Evolutionary conservation across 2,797 vertebrate genomes (phyloP).

Genomic region (Gymnocypris eckloni): DNA sequence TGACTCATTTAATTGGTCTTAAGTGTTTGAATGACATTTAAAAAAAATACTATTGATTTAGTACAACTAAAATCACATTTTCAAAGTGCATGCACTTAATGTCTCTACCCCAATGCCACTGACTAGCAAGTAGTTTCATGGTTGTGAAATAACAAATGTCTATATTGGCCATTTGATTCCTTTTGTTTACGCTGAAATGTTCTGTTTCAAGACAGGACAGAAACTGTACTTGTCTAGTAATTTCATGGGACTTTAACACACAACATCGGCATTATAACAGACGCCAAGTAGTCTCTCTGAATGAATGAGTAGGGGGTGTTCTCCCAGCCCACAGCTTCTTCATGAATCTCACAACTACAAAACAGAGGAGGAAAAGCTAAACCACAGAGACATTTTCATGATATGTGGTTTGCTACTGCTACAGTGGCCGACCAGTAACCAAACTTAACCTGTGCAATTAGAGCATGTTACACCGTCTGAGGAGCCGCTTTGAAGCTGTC

Average conservation of each 20-base stretch:
- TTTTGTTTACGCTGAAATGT: too few relatives aligned
- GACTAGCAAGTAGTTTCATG: neutral
- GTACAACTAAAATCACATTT: neutral
- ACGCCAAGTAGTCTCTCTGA: neutral
- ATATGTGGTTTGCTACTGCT: conserved; percentile 29
- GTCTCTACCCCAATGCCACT: neutral
- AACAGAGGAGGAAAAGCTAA: neutral
- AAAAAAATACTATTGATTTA: neutral
- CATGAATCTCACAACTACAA: neutral
- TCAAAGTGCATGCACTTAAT: neutral
- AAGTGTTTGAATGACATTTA: neutral
- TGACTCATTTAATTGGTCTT: neutral
- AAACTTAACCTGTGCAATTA: conserved; percentile 44
- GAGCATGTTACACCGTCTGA: conserved; percentile 29
- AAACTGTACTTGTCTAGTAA: neutral
- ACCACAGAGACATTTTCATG: conserved; percentile 18
- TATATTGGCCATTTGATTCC: neutral
- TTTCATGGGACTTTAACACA: conserved; percentile 2
- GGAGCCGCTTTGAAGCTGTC: conserved; percentile 38
- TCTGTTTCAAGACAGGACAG: neutral
- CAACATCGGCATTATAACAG: neutral
- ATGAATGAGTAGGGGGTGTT: neutral
- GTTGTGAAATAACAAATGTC: neutral
- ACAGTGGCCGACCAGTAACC: conserved; percentile 11
- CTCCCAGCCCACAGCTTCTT: neutral